Evolutionary conservation across 2,888 invertebrate species (phyloP).

Genomic region (Thymelicus lineola): DNA sequence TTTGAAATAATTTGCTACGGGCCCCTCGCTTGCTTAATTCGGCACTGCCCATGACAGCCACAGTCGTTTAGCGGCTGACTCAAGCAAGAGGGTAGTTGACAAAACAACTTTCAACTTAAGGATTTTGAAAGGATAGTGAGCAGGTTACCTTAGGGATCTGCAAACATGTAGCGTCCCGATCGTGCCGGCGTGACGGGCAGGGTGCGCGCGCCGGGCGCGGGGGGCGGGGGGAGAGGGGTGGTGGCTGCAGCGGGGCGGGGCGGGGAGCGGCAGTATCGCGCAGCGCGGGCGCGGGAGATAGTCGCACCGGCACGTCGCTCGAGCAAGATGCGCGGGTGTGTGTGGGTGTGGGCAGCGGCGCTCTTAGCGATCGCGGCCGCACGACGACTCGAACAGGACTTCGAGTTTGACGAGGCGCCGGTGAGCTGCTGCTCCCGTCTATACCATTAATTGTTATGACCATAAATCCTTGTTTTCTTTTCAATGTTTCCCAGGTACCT

Average conservation of each 20-base stretch:
- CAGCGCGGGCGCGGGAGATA: conserved; percentile 38
- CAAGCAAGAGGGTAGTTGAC: too few species aligned
- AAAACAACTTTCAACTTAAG: too few species aligned
- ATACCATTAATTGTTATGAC: background rate
- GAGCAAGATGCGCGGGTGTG: conserved; percentile 42
- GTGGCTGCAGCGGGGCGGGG: conserved; percentile 31
- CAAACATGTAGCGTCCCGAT: conserved; percentile 11
- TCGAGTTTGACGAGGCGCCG: conserved; percentile 78
- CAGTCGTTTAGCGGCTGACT: too few species aligned
- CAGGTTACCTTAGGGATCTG: background rate
- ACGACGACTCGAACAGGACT: conserved; percentile 68
- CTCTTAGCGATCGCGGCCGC: conserved; percentile 55
- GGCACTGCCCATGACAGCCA: too few species aligned
- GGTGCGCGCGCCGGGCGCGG: conserved; percentile 46
- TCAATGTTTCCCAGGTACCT: background rate
- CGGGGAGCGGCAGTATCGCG: conserved; percentile 28
- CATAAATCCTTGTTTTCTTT: background rate
- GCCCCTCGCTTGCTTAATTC: too few species aligned
- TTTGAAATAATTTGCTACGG: too few species aligned
- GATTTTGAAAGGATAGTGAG: background rate
- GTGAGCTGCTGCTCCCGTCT: conserved; percentile 51
- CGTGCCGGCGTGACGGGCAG: conserved; percentile 39
- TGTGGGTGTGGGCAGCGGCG: conserved; percentile 50
- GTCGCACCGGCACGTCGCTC: conserved; percentile 35
- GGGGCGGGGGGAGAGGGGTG: conserved; percentile 33